phyloP scores from a whole-genome alignment of 2,797 vertebrate species.

The Sphaeramia orbicularis region DNA sequence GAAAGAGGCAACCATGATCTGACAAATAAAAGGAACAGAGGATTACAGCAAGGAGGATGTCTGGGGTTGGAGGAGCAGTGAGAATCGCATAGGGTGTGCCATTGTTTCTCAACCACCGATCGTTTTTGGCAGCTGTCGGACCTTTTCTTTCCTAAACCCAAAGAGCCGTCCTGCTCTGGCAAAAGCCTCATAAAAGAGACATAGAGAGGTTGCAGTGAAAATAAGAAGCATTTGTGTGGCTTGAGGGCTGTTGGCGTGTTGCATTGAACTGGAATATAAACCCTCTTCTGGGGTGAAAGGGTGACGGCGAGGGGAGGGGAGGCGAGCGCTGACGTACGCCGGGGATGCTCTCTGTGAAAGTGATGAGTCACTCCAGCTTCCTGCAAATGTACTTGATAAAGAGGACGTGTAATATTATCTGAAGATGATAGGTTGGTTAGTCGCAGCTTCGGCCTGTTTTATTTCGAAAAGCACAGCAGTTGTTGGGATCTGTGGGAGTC shows the following conservation, averaged over 20 bases:
- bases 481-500: conserved; percentile 49
- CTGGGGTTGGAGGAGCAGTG: conserved; percentile 74
- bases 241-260: conserved; percentile 73
- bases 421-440: conserved; percentile 62
- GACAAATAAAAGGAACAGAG: conserved; percentile 81
- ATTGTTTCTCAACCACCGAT: conserved; percentile 84
- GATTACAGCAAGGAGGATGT: conserved; percentile 77
- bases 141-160: conserved; percentile 75
- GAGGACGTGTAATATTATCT: conserved; percentile 57
- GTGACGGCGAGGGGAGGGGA: conserved; percentile 60
- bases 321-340: conserved; percentile 64
- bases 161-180: conserved; percentile 72
- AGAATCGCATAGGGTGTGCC: conserved; percentile 83
- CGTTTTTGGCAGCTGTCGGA: conserved; percentile 75
- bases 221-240: conserved; percentile 84
- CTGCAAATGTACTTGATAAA: conserved; percentile 60
- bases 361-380: conserved; percentile 61
- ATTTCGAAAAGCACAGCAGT: conserved; percentile 52
- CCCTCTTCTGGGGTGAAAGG: conserved; percentile 62
- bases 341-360: conserved; percentile 64
- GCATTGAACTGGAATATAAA: conserved; percentile 70
- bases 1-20: conserved; percentile 78
- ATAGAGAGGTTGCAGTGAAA: conserved; percentile 76
- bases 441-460: conserved; percentile 53
- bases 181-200: conserved; percentile 77